A percentile compares a stretch with the other conserved stretches of the same genome.
Conservation (phyloP, 2,888 invertebrate genomes). For the Octodonta nipae region DNA sequence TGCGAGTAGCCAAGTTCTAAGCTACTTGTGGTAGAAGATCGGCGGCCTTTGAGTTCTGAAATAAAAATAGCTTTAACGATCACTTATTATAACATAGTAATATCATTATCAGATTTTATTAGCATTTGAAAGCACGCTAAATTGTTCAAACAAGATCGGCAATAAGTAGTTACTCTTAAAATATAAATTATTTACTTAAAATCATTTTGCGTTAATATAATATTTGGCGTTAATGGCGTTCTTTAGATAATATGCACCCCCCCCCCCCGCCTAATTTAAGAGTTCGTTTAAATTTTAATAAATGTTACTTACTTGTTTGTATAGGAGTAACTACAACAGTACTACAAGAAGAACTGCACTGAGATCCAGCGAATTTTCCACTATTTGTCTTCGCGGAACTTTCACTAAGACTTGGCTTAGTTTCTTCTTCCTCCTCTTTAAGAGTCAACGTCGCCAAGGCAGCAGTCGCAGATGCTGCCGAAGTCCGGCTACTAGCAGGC, state of each 20-base stretch:
- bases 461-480: conserved; percentile 37
- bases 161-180: too few species aligned
- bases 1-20: conserved; percentile 74
- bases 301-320: conserved; percentile 33
- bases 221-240: too few species aligned
- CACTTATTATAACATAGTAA: not conserved
- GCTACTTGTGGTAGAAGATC: conserved; percentile 67
- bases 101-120: not conserved
- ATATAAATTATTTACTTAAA: too few species aligned
- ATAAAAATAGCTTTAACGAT: conserved; percentile 15
- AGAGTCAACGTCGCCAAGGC: conserved; percentile 36
- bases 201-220: too few species aligned
- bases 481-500: conserved; percentile 44
- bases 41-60: conserved; percentile 39
- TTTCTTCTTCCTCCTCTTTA: conserved; percentile 29
- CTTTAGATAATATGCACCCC: too few species aligned
- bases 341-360: conserved; percentile 76
- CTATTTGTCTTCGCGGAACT: conserved; percentile 43
- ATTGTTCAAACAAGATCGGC: too few species aligned
- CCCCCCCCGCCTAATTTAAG: too few species aligned
- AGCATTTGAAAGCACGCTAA: too few species aligned
- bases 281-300: too few species aligned
- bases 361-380: conserved; percentile 58
- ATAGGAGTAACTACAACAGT: conserved; percentile 62
- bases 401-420: conserved; percentile 39